Conservation (phyloP, 2,113 vertebrate genomes). For the Caranx ignobilis region DNA sequence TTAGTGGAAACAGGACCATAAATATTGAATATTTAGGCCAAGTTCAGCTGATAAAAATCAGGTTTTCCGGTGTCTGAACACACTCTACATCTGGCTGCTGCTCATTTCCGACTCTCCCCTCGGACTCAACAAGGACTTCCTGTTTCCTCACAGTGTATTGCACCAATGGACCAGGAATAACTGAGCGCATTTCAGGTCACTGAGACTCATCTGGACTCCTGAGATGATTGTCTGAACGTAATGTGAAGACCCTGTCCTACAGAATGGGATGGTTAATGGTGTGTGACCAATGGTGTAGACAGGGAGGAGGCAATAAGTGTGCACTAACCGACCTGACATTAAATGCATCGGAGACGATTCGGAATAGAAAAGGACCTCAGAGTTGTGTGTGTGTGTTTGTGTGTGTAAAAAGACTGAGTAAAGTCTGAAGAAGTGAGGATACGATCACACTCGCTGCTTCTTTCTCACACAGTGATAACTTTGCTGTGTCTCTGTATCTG, state of each 20-base stretch:
- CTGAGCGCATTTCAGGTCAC: conserved; percentile 6
- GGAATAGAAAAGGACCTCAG: conserved; percentile 25
- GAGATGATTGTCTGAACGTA: neutral
- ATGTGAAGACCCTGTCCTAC: neutral
- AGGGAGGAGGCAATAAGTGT: conserved; percentile 18
- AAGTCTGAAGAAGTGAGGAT: neutral
- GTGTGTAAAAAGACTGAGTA: neutral
- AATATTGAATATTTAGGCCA: too few relatives aligned
- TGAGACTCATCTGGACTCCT: conserved; percentile 17
- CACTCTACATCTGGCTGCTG: too few relatives aligned
- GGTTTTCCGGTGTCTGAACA: too few relatives aligned
- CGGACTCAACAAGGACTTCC: neutral
- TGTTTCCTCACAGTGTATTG: neutral
- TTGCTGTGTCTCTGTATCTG: neutral
- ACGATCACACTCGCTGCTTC: neutral
- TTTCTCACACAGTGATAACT: neutral
- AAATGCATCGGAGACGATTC: conserved; percentile 26
- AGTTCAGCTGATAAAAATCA: too few relatives aligned
- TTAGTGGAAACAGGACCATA: too few relatives aligned
- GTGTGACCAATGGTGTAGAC: conserved; percentile 24
- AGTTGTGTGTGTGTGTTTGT: neutral
- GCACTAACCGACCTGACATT: conserved; percentile 10
- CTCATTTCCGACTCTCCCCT: too few relatives aligned
- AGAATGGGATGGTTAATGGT: conserved; percentile 40
- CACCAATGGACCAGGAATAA: conserved; percentile 6